Percentiles rank a stretch among this genome's conserved stretches.
phyloP scores from a whole-genome alignment of 2,797 vertebrate species.

The Cyclura pinguis region DNA sequence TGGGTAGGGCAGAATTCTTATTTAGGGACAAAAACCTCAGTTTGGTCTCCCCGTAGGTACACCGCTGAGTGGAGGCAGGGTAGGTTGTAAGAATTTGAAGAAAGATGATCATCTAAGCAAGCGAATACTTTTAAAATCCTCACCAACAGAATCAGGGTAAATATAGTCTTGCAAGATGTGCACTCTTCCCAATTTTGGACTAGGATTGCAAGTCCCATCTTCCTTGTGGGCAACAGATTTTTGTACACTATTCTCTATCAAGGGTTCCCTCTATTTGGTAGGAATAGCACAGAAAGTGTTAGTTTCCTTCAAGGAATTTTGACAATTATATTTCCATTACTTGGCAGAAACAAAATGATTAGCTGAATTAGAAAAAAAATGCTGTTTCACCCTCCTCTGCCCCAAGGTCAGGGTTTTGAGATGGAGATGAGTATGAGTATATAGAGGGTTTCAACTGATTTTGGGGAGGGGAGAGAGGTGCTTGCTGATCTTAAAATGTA shows the following conservation, averaged over 20 bases:
- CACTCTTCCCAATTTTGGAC: not conserved
- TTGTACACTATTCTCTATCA: not conserved
- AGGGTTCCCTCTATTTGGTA: not conserved
- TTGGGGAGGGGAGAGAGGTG: not conserved
- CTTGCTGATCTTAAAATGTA: not conserved
- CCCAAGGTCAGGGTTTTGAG: not conserved
- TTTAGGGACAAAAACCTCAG: too few species aligned
- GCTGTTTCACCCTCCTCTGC: not conserved
- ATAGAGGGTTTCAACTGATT: not conserved
- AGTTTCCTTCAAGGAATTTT: not conserved
- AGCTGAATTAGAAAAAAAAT: too few species aligned
- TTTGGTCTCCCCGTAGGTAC: too few species aligned
- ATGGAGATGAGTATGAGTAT: too few species aligned
- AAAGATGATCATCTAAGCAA: not conserved
- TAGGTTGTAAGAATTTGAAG: not conserved
- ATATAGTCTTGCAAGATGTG: not conserved
- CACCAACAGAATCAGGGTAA: not conserved
- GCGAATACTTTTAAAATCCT: not conserved
- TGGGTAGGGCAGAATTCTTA: too few species aligned
- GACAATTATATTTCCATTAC: not conserved
- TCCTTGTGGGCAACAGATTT: not conserved
- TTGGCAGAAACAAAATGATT: not conserved
- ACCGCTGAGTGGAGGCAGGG: not conserved
- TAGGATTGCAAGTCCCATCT: too few species aligned
- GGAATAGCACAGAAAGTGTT: not conserved